A percentile compares a stretch with the other conserved stretches of the same genome.
These are phyloP conservation scores for Cephus cinctus DNA, from an alignment of 1,140 invertebrate genomes.

Conservation along the genomic window DNA sequence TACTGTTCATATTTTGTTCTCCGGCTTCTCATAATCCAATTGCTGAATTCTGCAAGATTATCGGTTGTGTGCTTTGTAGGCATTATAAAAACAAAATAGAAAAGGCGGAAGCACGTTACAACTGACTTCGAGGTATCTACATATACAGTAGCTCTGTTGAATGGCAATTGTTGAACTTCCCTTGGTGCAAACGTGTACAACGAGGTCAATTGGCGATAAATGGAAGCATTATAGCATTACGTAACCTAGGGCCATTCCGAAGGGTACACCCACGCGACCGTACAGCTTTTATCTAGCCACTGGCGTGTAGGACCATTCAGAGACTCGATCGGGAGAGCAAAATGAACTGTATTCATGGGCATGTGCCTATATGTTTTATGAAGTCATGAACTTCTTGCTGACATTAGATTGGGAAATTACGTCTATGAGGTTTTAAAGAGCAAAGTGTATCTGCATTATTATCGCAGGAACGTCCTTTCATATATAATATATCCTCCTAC, in stretches of 20 bases:
- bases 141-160: constrained; percentile 29
- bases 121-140: constrained; percentile 18
- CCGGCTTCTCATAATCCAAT: too few relatives aligned
- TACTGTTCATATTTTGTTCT: too few relatives aligned
- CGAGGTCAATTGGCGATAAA: constrained; percentile 58
- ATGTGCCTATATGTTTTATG: too few relatives aligned
- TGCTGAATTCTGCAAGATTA: too few relatives aligned
- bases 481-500: too few relatives aligned
- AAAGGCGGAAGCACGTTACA: constrained; percentile 42
- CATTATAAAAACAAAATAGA: constrained; percentile 27
- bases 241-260: constrained; percentile 53
- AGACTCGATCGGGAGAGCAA: constrained; percentile 14
- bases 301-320: constrained; percentile 23
- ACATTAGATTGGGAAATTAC: too few relatives aligned
- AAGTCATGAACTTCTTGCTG: too few relatives aligned
- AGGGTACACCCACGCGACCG: constrained; percentile 49
- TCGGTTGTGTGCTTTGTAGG: too few relatives aligned
- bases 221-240: constrained; percentile 52
- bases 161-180: constrained; percentile 57
- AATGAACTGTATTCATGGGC: too few relatives aligned
- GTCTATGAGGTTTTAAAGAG: too few relatives aligned
- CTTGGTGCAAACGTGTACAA: constrained; percentile 53
- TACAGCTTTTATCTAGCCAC: constrained; percentile 18
- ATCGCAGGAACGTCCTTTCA: too few relatives aligned
- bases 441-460: too few relatives aligned